These are phyloP conservation scores for Napeogenes sylphis DNA, from an alignment of 2,888 invertebrate genomes.

Conservation along the genomic window DNA sequence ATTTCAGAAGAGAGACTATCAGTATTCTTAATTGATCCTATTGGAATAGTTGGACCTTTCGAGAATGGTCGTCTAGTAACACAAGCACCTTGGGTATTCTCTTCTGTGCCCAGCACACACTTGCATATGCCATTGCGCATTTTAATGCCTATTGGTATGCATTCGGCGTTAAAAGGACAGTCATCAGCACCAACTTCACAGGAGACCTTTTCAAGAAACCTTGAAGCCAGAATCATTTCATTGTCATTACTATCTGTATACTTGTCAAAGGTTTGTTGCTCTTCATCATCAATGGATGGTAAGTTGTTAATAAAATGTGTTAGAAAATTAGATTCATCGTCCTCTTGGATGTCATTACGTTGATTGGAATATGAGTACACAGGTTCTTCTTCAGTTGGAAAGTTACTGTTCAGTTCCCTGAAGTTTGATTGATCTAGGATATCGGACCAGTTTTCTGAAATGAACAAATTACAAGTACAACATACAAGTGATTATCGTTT, in stretches of 20 bases:
- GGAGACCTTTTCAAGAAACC: conserved; percentile 68
- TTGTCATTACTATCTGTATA: conserved; percentile 60
- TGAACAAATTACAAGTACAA: conserved; percentile 12
- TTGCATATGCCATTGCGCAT: conserved; percentile 83
- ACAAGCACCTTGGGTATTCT: conserved; percentile 60
- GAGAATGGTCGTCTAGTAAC: conserved; percentile 59
- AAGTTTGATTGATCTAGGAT: conserved; percentile 67
- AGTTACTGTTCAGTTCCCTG: conserved; percentile 59
- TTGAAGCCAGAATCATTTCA: conserved; percentile 70
- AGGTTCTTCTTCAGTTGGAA: conserved; percentile 64
- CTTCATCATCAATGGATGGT: conserved; percentile 62
- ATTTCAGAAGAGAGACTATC: conserved; percentile 43
- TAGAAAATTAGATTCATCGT: conserved; percentile 61
- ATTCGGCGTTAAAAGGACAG: conserved; percentile 84
- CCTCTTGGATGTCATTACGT: conserved; percentile 55
- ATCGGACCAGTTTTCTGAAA: conserved; percentile 71
- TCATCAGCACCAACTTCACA: conserved; percentile 79
- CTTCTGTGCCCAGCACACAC: conserved; percentile 81
- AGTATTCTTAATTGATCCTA: conserved; percentile 57
- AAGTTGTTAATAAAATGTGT: conserved; percentile 63
- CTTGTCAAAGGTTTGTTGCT: conserved; percentile 54
- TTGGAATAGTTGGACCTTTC: conserved; percentile 59
- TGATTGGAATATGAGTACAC: conserved; percentile 59
- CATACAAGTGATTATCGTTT: neutral
- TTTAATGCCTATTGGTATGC: conserved; percentile 75